Base-by-base conservation (phyloP, 2,113 vertebrate species). In the Columba janthina region DNA sequence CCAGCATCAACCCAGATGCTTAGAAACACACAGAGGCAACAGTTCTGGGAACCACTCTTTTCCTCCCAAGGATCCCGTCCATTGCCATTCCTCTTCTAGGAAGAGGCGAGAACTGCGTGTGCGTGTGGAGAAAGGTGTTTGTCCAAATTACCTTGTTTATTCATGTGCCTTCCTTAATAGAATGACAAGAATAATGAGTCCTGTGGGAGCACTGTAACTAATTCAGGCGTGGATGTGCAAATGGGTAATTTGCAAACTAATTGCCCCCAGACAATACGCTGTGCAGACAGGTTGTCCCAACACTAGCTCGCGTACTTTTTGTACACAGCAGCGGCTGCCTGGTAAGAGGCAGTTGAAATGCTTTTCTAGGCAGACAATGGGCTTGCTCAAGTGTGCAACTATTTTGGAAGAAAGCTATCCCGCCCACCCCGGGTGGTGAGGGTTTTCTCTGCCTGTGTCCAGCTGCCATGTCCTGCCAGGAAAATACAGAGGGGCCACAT, bases 331-430 rank as follows among this genome's bases (percentile, higher is more conserved):
- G 85, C 67, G 93, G 97, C 97, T 90, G 97, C 96, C 98, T 97
- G 97, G 95, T 97, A 97, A 98, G 89, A 88, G 97, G 97, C 98
- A 67, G 98, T 98, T 98, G 97, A 97, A 98, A 98, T 97, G 98
- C 97, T 97, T 97, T 46, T 97, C 94, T 97, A 65, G 80, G 87
- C 86, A 94, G 91, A 99, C 98, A 99, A 98, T 98, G 96, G 97
- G 94, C 75, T 96, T 97, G 97, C 93, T 98, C 97, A 98, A 98
- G 98, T 98, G 98, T 98, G 98, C 95, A 96, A 96, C 96, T 96
- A 95, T 98, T 97, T 97, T 80, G 4, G 56, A 93, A 93, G 94
- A 97, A 97, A 97, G 96, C 93, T 72, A 90, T 96, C 97, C 98
- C 98, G 96, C 98, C 98, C 97, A 97, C 96, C 48, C 72, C 93